Percentiles rank a stretch among this genome's conserved stretches.
Conservation (phyloP, 2,888 invertebrate genomes). For the Tridacna gigas region DNA sequence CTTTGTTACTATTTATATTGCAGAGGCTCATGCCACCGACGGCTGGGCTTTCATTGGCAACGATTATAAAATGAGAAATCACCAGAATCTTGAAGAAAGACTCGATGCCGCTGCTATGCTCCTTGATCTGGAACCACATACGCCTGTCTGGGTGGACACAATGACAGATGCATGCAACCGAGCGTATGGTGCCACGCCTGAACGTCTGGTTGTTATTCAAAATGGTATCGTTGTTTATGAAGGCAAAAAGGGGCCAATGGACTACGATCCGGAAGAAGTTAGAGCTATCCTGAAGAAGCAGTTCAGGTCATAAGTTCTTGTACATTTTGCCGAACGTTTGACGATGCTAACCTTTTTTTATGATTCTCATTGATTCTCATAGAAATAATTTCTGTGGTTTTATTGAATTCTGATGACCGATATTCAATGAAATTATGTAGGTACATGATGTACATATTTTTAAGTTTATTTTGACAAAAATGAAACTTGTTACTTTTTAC, state of each 20-base stretch:
- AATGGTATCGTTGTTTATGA: constrained; percentile 16
- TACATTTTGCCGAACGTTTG: too few species aligned
- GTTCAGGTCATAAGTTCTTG: constrained; percentile 11
- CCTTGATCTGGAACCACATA: constrained; percentile 1
- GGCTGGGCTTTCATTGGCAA: constrained; percentile 7
- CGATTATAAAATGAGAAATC: constrained; percentile 2
- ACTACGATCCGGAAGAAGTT: constrained; percentile 9
- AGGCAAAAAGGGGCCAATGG: constrained; percentile 7
- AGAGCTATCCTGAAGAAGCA: constrained; percentile 33
- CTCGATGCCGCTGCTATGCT: constrained; percentile 25
- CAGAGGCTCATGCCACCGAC: constrained; percentile 13
- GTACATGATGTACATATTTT: too few species aligned
- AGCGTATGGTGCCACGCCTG: constrained; percentile 7
- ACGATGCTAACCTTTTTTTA: too few species aligned
- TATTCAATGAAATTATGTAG: too few species aligned
- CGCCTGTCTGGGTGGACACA: constrained; percentile 16
- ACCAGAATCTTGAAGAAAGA: constrained; percentile 4
- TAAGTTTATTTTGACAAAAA: too few species aligned
- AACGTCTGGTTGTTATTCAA: constrained; percentile 6
- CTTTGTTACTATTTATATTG: constrained; percentile 16
- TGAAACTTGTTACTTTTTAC: too few species aligned
- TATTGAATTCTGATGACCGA: too few species aligned
- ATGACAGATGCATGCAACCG: constrained; percentile 18
- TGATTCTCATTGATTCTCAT: too few species aligned
- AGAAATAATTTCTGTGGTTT: too few species aligned